These are phyloP conservation scores for Heliconius nattereri DNA, from an alignment of 1,140 invertebrate genomes.

Conservation along the genomic window DNA sequence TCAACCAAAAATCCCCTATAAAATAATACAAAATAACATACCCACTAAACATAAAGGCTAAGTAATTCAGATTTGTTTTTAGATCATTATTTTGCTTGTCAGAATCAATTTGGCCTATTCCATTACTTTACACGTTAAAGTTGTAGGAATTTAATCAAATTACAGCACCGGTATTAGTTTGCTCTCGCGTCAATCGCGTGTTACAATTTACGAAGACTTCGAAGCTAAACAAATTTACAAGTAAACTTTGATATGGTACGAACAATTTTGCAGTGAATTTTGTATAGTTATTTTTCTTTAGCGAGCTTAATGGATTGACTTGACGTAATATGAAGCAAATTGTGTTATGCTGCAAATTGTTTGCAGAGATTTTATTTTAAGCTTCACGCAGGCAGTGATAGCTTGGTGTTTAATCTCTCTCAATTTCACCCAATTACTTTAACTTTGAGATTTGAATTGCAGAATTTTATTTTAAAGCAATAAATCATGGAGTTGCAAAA, in stretches of 20 bases:
- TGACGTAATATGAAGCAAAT: neutral
- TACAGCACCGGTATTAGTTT: conserved; percentile 52
- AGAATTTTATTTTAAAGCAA: too few species aligned
- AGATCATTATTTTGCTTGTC: conserved; percentile 44
- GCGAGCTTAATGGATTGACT: conserved; percentile 9
- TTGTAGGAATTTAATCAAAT: conserved; percentile 54
- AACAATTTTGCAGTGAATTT: conserved; percentile 15
- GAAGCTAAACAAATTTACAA: conserved; percentile 29
- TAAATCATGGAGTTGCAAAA: too few species aligned
- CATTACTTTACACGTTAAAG: conserved; percentile 52
- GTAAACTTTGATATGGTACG: conserved; percentile 30
- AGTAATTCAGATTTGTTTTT: conserved; percentile 46
- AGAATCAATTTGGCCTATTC: conserved; percentile 46
- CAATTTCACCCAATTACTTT: too few species aligned
- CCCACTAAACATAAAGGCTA: conserved; percentile 23
- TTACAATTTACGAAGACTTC: conserved; percentile 41
- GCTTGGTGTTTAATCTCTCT: too few species aligned
- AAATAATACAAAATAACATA: neutral
- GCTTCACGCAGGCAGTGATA: too few species aligned
- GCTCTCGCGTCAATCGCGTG: conserved; percentile 46
- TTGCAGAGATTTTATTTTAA: too few species aligned
- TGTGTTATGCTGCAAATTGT: neutral
- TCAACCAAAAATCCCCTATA: neutral
- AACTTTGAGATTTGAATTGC: too few species aligned
- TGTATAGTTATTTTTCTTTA: conserved; percentile 1